Evolutionary conservation across 2,888 invertebrate species (phyloP).

Genomic region (Leptogaster cylindrica): DNA sequence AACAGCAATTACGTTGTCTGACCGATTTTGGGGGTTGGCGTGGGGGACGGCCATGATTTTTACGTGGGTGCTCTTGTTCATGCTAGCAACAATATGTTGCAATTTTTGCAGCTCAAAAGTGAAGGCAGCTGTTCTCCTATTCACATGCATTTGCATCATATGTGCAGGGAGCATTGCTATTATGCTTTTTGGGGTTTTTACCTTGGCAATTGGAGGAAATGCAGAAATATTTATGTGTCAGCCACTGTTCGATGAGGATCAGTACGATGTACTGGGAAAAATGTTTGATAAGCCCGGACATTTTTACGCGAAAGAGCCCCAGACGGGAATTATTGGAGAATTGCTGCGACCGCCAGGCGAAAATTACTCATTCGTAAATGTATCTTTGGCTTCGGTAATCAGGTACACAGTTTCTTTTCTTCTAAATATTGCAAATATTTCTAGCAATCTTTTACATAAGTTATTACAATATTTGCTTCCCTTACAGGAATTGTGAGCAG

Average conservation of each 20-base stretch:
- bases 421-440: conserved; percentile 20
- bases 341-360: conserved; percentile 57
- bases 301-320: conserved; percentile 64
- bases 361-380: conserved; percentile 59
- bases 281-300: conserved; percentile 73
- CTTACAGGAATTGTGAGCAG: conserved; percentile 71
- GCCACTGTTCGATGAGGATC: conserved; percentile 71
- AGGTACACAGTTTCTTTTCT: conserved; percentile 54
- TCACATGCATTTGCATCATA: conserved; percentile 57
- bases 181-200: conserved; percentile 57
- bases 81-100: conserved; percentile 59
- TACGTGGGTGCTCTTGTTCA: conserved; percentile 57
- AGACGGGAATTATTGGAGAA: conserved; percentile 60
- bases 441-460: not conserved
- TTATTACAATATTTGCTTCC: conserved; percentile 5
- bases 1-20: conserved; percentile 55
- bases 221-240: conserved; percentile 70
- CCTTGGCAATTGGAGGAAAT: conserved; percentile 60
- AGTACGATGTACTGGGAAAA: conserved; percentile 69
- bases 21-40: conserved; percentile 58
- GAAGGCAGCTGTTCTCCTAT: conserved; percentile 58
- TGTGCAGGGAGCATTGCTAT: conserved; percentile 58
- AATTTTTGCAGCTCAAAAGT: conserved; percentile 59
- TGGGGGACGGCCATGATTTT: conserved; percentile 57
- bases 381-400: conserved; percentile 57